Evolutionary conservation across 2,888 invertebrate genomes (phyloP), one percentile per base, ranked within the genome.

Genomic region (Coleophora deauratella): DNA sequence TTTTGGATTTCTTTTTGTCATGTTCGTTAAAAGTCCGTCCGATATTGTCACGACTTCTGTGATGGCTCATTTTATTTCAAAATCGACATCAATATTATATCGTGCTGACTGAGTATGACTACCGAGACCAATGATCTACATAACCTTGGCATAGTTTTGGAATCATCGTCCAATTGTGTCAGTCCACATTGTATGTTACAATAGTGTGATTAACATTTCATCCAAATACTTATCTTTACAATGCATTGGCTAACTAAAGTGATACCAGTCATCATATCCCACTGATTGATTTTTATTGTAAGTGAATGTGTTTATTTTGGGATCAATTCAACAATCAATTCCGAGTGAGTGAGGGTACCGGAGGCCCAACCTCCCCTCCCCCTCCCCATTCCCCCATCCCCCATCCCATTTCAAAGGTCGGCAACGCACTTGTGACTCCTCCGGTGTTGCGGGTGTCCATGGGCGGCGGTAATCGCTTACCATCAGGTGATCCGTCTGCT

Each of bases 21-120:
- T 51, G 54, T 66, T 78, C 70, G 71, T 79, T 72, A 70, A 59
- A 56, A 52, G 49, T 51, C 46, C 54, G 52, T 57, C 65, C 64
- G 58, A 65, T 58, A 57, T 54, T 68, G 66, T 71, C 72, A 71
- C 68, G 72, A 66, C 59, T 59, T 54, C 45, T 21, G 63, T 59
- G 59, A 64, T 54, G 53, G 55, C 58, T 58, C 58, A 62, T 65
- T 66, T 64, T 51, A 57, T 63, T 61, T 59, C 56, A 57, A 57
- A 62, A 66, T 57, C 46, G 46, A 48, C 47, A 50, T 55, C 42
- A 45, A 54, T n/a, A 47, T 50, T 55, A 46, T 47, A 47, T 53
- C 51, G 48, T 54, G 47, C 35, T n/a, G n/a, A n/a, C 45, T 51
- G 47, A 55, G 52, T 36, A 50, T 50, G 57, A 55, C 60, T 61